These are phyloP conservation scores for Catocala sponsa DNA, from an alignment of 2,888 invertebrate species.

Conservation along the genomic window DNA sequence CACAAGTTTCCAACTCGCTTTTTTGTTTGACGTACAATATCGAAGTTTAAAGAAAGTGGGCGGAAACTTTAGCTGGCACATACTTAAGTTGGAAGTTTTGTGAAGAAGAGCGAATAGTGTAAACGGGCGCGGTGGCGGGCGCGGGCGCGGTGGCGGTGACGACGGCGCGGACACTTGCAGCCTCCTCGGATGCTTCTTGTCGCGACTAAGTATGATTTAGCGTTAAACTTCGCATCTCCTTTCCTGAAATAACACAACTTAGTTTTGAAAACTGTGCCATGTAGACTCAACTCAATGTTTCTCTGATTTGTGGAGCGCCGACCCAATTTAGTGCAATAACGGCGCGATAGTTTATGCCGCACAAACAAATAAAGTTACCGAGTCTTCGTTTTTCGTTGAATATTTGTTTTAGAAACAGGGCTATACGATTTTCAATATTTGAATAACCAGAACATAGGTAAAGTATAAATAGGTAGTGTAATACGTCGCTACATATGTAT, in stretches of 20 bases:
- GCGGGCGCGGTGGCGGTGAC: slow-evolving; percentile 13
- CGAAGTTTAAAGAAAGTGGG: slow-evolving; percentile 38
- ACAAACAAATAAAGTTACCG: slow-evolving; percentile 2
- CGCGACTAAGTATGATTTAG: slow-evolving; percentile 73
- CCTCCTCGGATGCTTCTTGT: slow-evolving; percentile 62
- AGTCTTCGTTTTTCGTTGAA: neutral
- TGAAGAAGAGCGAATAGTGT: slow-evolving; percentile 17
- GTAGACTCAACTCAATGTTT: slow-evolving; percentile 44
- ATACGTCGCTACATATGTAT: too few species aligned
- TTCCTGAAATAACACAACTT: slow-evolving; percentile 68
- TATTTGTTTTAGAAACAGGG: too few species aligned
- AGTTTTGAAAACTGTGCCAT: slow-evolving; percentile 58
- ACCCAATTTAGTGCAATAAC: slow-evolving; percentile 38
- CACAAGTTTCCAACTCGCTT: slow-evolving; percentile 38
- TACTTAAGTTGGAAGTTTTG: slow-evolving; percentile 39
- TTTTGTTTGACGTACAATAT: slow-evolving; percentile 47
- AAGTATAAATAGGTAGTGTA: too few species aligned
- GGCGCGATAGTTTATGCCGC: slow-evolving; percentile 13
- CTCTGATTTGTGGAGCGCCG: slow-evolving; percentile 41
- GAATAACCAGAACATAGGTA: too few species aligned
- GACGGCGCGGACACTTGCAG: slow-evolving; percentile 34
- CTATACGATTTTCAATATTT: too few species aligned
- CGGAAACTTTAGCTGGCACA: slow-evolving; percentile 37
- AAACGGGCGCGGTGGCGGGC: slow-evolving; percentile 24
- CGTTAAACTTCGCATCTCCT: slow-evolving; percentile 65